phyloP scores from a whole-genome alignment of 2,888 invertebrate genomes.

The Ornithoptera alexandrae region DNA sequence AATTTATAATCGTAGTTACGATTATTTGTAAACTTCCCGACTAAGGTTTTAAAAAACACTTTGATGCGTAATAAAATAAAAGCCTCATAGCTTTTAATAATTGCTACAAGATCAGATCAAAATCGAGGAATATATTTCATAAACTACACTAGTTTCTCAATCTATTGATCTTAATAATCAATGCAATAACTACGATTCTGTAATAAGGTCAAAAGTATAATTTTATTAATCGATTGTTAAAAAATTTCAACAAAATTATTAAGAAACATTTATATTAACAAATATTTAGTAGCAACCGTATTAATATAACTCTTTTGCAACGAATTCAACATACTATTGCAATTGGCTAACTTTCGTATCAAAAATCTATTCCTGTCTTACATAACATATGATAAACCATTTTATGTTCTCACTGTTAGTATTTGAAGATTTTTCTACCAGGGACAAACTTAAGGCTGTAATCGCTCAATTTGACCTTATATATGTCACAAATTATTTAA shows the following conservation, averaged over 20 bases:
- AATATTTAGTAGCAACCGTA: not conserved
- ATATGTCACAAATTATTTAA: too few relatives aligned
- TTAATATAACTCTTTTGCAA: not conserved
- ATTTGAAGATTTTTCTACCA: too few relatives aligned
- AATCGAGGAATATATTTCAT: not conserved
- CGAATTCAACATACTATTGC: not conserved
- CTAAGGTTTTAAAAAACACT: too few relatives aligned
- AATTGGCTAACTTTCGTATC: not conserved
- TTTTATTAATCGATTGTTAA: conserved; percentile 1
- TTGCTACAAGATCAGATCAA: not conserved
- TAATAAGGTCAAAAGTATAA: not conserved
- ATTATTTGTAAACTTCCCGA: too few relatives aligned
- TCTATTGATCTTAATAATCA: not conserved
- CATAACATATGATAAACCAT: too few relatives aligned
- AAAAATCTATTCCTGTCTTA: not conserved
- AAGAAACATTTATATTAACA: not conserved
- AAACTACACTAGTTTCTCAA: not conserved
- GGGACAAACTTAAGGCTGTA: too few relatives aligned
- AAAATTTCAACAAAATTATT: conserved; percentile 2
- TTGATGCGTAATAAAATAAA: too few relatives aligned
- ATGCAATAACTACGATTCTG: conserved; percentile 1
- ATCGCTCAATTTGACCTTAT: too few relatives aligned
- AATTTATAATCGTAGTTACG: too few relatives aligned
- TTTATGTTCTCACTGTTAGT: too few relatives aligned
- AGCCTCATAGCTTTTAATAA: too few relatives aligned